Base-by-base conservation (phyloP, 2,888 invertebrate species). In the Cheilosia vulpina region DNA sequence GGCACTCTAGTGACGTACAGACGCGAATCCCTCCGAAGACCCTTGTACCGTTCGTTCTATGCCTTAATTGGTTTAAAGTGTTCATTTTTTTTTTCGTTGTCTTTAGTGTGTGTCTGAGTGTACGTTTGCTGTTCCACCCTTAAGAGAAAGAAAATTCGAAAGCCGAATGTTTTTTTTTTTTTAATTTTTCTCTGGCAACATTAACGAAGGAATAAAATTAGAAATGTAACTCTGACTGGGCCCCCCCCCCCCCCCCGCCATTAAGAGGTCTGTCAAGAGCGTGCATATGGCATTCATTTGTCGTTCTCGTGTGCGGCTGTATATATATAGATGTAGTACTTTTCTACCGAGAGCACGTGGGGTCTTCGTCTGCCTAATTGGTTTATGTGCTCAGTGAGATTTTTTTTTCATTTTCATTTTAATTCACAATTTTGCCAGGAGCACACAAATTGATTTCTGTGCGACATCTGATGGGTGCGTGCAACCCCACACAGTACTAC, bases 51-150 rank as follows among this genome's bases (percentile, higher is more conserved):
- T 41, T 24, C 15, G 13, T 58, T 34, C 41, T 15, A 21, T 27
- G 68, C 53, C 72, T 69, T 83, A 79, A 83, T 83, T 83, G 72
- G 79, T 79, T 83, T 83, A 38, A 73, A 78, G 72, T 83, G 78
- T 45, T 77, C 66, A 38, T 68, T 17, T 53, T 72, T 41, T 69
- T 62, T 43, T 21, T 17, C 41, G n/a, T n/a, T 65, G 34, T 58
- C 47, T 50, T 50, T 43, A 52, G 52, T 21, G 27, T 15, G 13
- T n/a, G 53, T 27, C 19, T 50, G 31, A 13, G 31, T 41, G 62
- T 19, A n/a, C 52, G 27, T 27, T 21, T 52, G 43, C 27, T 73
- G n/a, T 69, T 75, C 19, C 13, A 50, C 24, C 43, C 57, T 57
- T 47, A 34, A 68, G 66, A 62, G 66, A 60, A 73, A 62, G 52